Evolutionary conservation across 2,797 vertebrate genomes (phyloP), one percentile per base, ranked within the genome.

Genomic region (Leptodactylus fallax): DNA sequence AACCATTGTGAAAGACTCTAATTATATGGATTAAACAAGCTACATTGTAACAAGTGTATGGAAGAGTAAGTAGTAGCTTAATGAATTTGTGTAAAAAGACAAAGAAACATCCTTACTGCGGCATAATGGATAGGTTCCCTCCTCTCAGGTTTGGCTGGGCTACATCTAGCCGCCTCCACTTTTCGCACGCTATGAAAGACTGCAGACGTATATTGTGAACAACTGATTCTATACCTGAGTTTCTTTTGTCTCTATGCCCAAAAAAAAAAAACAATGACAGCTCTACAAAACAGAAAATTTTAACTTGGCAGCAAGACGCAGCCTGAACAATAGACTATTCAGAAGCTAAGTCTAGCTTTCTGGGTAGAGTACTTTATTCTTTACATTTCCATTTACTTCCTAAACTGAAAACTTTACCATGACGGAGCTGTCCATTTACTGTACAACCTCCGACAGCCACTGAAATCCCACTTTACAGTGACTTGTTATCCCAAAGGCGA

Each of bases 161-260:
- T 36, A 8, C 49, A 79, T 11, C 7, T 58, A 45, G 78, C 78
- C 55, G 25, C 55, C 78, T 79, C 25, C 78, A 60, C 78, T 60
- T 79, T 79, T 58, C 53, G 25, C 47, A 25, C 5, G 13, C 76
- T 78, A 53, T 78, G 47, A 78, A 78, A 78, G 53, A 36, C 23
- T 10, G 55, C 25, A 79, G 78, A 61, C 1, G 25, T 55, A 47
- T 47, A 63, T 45, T 10, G 58, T 63, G 17, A n/a, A 80, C 79
- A 80, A 47, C 47, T 47, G 11, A 21, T 61, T 61, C 56, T 61
- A 61, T 63, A 80, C 79, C 79, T 61, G 56, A 47, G 19, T 47
- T 63, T 14, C 27, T 61, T 61, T 80, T 45, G 36, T 63, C 16
- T 45, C 27, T 45, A 10, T 19, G 60, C 23, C 6, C n/a, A 23